Percentiles rank a stretch among this genome's conserved stretches.
Evolutionary conservation across 2,797 vertebrate species (phyloP).

Genomic region (Limnodromus scolopaceus): DNA sequence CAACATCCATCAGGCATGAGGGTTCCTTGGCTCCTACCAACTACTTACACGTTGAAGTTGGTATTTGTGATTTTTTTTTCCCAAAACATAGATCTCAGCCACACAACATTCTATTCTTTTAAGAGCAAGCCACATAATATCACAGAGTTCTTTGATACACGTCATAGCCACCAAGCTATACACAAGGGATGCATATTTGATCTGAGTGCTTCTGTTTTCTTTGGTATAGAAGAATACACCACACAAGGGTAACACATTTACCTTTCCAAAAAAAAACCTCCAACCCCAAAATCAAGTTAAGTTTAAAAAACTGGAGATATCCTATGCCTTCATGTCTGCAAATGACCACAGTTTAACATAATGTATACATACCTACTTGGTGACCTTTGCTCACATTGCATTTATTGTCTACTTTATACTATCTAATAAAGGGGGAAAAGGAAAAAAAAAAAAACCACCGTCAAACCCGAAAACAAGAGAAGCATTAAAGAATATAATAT

Average conservation of each 20-base stretch:
- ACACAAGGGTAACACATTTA: not conserved
- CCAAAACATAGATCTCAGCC: not conserved
- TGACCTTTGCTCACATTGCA: not conserved
- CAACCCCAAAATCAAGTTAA: not conserved
- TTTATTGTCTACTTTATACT: not conserved
- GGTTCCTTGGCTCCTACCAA: not conserved
- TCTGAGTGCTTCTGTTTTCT: not conserved
- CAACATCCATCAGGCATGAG: not conserved
- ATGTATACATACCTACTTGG: not conserved
- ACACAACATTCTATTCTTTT: not conserved
- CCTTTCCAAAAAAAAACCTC: not conserved
- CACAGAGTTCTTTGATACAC: fast-evolving
- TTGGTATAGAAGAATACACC: not conserved
- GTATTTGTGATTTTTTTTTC: not conserved
- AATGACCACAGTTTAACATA: not conserved
- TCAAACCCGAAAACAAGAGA: not conserved
- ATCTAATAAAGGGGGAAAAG: not conserved
- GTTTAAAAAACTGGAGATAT: not conserved
- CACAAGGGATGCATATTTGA: not conserved
- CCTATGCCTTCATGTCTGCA: not conserved
- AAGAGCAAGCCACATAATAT: not conserved
- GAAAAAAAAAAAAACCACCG: not conserved
- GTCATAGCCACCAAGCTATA: not conserved
- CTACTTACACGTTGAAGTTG: not conserved
- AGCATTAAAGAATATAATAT: not conserved